Percentiles rank a stretch among this genome's conserved stretches.
These are phyloP conservation scores for Ditula angustiorana DNA, from an alignment of 2,888 invertebrate genomes.

Conservation along the genomic window DNA sequence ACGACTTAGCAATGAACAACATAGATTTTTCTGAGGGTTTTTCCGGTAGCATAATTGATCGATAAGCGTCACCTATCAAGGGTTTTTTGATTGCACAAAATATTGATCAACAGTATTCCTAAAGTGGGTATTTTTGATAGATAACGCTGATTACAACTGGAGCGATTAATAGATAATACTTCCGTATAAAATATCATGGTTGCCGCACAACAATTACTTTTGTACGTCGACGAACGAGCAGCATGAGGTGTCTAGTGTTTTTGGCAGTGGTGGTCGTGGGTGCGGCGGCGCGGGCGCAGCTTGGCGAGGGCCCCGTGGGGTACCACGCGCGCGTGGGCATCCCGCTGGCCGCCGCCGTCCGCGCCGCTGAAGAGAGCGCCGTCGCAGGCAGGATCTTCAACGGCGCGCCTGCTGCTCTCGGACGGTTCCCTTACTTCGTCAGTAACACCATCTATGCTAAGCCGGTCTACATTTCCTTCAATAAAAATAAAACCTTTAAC, in stretches of 20 bases:
- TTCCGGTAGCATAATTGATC: too few relatives aligned
- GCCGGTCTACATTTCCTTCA: too few relatives aligned
- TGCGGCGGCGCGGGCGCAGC: not conserved
- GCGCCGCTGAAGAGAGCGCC: not conserved
- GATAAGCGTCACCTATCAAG: not conserved
- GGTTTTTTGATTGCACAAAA: too few relatives aligned
- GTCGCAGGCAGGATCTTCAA: not conserved
- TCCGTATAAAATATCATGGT: not conserved
- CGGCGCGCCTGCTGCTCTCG: not conserved
- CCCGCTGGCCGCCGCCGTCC: not conserved
- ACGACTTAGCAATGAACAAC: too few relatives aligned
- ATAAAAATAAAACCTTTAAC: too few relatives aligned
- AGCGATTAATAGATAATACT: too few relatives aligned
- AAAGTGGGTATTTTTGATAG: too few relatives aligned
- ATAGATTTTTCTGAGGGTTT: too few relatives aligned
- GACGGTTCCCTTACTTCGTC: not conserved
- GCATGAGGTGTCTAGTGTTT: not conserved
- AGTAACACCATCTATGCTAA: too few relatives aligned
- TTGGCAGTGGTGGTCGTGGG: not conserved
- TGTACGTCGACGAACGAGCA: not conserved
- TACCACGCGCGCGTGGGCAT: not conserved
- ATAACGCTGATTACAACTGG: too few relatives aligned
- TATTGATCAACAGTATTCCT: too few relatives aligned
- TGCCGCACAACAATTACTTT: not conserved
- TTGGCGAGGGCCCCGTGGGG: not conserved